Evolutionary conservation across 2,797 vertebrate genomes (phyloP).

Genomic region (Pantherophis alleghaniensis): DNA sequence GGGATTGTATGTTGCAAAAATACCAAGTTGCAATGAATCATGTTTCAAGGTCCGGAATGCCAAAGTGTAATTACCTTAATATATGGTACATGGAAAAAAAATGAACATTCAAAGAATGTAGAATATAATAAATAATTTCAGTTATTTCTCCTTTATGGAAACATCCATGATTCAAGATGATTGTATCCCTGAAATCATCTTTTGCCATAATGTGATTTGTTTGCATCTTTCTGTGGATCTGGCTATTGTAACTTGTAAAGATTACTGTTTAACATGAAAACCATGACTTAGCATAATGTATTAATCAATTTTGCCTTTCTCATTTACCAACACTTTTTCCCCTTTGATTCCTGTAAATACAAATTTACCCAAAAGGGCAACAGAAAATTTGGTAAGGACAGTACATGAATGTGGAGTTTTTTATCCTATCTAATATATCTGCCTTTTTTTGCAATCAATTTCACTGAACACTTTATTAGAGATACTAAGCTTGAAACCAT

Average conservation of each 20-base stretch:
- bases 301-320: not conserved
- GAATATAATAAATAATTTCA: not conserved
- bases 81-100: not conserved
- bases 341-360: not conserved
- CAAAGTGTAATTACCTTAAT: not conserved
- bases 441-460: not conserved
- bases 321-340: not conserved
- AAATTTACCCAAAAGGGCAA: not conserved
- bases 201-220: not conserved
- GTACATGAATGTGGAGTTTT: not conserved
- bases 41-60: not conserved
- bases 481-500: not conserved
- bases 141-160: not conserved
- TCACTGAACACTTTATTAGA: not conserved
- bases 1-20: not conserved
- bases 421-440: not conserved
- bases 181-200: not conserved
- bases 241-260: not conserved
- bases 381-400: not conserved
- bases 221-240: not conserved
- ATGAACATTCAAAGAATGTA: not conserved
- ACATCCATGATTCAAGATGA: not conserved
- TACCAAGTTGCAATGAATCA: not conserved
- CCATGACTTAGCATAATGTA: not conserved
- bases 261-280: not conserved